Base-by-base conservation (phyloP, 2,797 vertebrate genomes). In the Poeciliopsis presidionis region DNA sequence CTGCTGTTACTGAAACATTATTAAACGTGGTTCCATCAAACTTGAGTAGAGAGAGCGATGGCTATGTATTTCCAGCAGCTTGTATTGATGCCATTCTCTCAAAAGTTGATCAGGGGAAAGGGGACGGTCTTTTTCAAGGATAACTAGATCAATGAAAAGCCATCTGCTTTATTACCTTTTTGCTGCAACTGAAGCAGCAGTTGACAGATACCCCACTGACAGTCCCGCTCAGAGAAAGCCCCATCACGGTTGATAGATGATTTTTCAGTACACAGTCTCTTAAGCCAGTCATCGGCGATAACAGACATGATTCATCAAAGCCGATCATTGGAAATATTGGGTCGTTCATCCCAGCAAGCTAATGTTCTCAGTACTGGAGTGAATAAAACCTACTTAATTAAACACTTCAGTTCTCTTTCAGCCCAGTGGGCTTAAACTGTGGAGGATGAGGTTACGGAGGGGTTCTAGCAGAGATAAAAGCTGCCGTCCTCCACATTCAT, bases 321-420 rank as follows among this genome's bases (percentile, higher is more conserved):
- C 30, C 43, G 69, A 72, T 81, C 46, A 75, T 79, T 81, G 79
- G 11, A 61, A 72, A 78, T 47, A 51, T 73, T 41, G 72, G 73
- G 11, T 59, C 2, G 9, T 53, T 74, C 55, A 39, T 81, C 55
- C 72, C 28, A 78, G 49, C 33, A 39, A 9, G n/a, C 79, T 45
- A 80, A 65, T 77, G 51, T 43, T 46, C 36, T 80, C 0, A 5
- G 14, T 57, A 5, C 18, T 79, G 49, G 55, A 28, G 9, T 39
- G 47, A 55, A 82, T 84, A 81, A 80, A 75, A 79, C 51, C 9
- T 33, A 76, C 55, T 82, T 87, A 85, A 87, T 85, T 76, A 41
- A 81, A 83, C 63, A 74, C 9, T 41, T 84, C 33, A 7, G 28
- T 82, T 74, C 51, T 9, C 67, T 65, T 65, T 22, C 36, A 65